Base-by-base conservation (phyloP, 1,140 invertebrate species). In the Bacillus rossius region DNA sequence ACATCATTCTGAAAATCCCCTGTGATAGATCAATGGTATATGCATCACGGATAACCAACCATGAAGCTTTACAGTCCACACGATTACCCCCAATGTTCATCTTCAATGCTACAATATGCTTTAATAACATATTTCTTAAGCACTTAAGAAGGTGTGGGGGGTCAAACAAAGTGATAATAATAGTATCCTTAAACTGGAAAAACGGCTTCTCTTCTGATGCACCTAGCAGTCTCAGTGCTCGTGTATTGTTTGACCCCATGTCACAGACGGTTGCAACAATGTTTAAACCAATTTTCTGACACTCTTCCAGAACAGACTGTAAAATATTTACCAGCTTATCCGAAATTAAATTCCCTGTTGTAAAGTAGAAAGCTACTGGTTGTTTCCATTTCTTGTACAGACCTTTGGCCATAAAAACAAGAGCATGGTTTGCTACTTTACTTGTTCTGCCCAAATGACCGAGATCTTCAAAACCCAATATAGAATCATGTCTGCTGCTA, bases 331-430 rank as follows among this genome's bases (percentile, higher is more conserved):
- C 29, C 4, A 34, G 29, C 10, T 34, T 34, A 34, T 34, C 29
- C 4, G 29, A 34, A 34, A 7, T 34, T 10, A 34, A 34, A 34
- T 34, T 43, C 16, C 37, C 52, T 29, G 60, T 54, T 5, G 50
- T 58, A 20, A 61, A 58, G 41, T 53, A 65, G 51, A 60, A 72
- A 2, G 58, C 55, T 0, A 73, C 22, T 16, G 72, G 68, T 45
- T 69, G 69, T 56, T 69, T 73, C 23, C 61, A 66, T 19, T 66
- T 63, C 55, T 58, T 64, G 5, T 59, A n/a, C 8, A 72, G 25
- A 7, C 70, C 69, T 64, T 60, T 57, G 1, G 71, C 20, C 68
- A 71, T 71, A 29, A 69, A 68, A 14, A 70, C 65, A 26, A 70
- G 48, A 0, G 65, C 69, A 63, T 69, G 67, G 59, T 72, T 67